Conservation (phyloP, 2,113 vertebrate species). For the Hippocampus abdominalis region DNA sequence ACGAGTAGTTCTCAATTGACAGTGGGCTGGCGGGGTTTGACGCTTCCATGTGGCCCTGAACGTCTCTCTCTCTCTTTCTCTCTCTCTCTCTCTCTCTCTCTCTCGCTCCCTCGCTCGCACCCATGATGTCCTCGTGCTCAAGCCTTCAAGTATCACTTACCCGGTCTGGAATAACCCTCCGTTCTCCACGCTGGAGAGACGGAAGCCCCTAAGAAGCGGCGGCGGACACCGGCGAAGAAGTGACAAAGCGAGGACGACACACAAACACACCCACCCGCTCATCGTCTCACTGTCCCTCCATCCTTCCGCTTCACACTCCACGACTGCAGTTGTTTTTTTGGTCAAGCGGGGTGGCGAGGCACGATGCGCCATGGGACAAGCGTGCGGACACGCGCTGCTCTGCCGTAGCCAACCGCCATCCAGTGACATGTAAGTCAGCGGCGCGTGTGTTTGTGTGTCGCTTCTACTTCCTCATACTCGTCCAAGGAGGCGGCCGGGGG, state of each 20-base stretch:
- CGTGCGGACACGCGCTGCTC: conserved; percentile 96
- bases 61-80: conserved; percentile 13
- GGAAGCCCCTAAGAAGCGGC: conserved; percentile 25
- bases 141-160: conserved; percentile 63
- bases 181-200: conserved; percentile 41
- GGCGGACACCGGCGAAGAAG: conserved; percentile 22
- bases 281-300: conserved; percentile 21
- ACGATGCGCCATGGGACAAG: conserved; percentile 95
- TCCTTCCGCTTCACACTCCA: conserved; percentile 6
- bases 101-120: background rate
- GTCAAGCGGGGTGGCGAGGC: conserved; percentile 72
- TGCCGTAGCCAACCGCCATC: conserved; percentile 90
- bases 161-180: conserved; percentile 63
- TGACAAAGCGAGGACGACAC: conserved; percentile 26
- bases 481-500: background rate
- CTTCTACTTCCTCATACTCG: background rate
- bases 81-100: background rate
- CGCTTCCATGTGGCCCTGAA: conserved; percentile 18
- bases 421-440: conserved; percentile 80
- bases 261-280: conserved; percentile 13
- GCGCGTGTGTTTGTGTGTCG: conserved; percentile 11
- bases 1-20: conserved; percentile 22
- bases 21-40: conserved; percentile 14
- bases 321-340: conserved; percentile 57
- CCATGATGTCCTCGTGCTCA: conserved; percentile 1